These are phyloP conservation scores for Thamnophis elegans DNA, from an alignment of 2,797 vertebrate species.

Conservation along the genomic window DNA sequence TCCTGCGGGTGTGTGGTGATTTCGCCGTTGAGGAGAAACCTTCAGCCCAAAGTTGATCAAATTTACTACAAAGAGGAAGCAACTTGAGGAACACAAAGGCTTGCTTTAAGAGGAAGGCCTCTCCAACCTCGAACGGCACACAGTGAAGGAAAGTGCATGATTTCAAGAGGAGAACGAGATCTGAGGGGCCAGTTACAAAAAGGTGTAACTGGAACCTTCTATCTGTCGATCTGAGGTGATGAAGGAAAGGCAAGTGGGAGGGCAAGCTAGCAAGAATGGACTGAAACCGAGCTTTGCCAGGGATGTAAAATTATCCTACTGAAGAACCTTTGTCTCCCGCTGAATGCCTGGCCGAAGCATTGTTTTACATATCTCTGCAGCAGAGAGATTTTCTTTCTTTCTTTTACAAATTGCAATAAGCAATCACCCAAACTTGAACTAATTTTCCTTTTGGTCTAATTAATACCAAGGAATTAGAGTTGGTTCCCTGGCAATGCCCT, in stretches of 20 bases:
- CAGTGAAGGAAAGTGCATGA: conserved; percentile 61
- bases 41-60: conserved; percentile 53
- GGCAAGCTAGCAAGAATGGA: conserved; percentile 62
- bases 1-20: conserved; percentile 51
- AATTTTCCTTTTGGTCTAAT: conserved; percentile 62
- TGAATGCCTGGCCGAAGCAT: conserved; percentile 57
- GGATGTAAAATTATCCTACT: conserved; percentile 72
- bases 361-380: conserved; percentile 58
- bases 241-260: conserved; percentile 67
- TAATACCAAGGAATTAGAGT: conserved; percentile 37
- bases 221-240: conserved; percentile 69
- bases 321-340: conserved; percentile 65
- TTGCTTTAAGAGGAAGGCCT: conserved; percentile 56
- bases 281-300: conserved; percentile 68
- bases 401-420: conserved; percentile 53
- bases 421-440: conserved; percentile 52
- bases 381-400: conserved; percentile 49
- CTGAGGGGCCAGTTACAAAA: conserved; percentile 65
- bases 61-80: conserved; percentile 48
- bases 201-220: conserved; percentile 60
- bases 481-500: conserved; percentile 22
- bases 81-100: conserved; percentile 43
- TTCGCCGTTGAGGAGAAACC: conserved; percentile 48
- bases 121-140: conserved; percentile 54
- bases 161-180: conserved; percentile 70